A percentile compares a stretch with the other conserved stretches of the same genome.
phyloP scores from a whole-genome alignment of 2,113 vertebrate species.

The Eretmochelys imbricata region DNA sequence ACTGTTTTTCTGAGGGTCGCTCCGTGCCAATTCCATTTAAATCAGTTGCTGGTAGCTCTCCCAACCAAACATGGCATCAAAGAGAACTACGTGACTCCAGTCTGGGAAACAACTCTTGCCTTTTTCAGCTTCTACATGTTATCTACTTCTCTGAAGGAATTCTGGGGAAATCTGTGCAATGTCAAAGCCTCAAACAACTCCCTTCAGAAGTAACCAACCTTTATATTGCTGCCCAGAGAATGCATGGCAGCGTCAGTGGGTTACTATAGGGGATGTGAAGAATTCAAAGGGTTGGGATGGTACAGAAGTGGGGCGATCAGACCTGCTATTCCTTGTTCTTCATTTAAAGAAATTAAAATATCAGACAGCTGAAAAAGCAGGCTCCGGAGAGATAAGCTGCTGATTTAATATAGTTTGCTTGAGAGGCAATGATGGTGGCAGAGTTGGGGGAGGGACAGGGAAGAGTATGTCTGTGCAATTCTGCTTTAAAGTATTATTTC shows the following conservation, averaged over 20 bases:
- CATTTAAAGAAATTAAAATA: not conserved
- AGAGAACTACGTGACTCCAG: not conserved
- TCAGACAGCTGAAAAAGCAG: not conserved
- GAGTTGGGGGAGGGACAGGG: not conserved
- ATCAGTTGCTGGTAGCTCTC: not conserved
- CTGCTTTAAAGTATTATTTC: not conserved
- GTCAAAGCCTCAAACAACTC: not conserved
- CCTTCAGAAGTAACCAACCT: not conserved
- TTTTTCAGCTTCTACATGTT: not conserved
- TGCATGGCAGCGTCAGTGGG: not conserved
- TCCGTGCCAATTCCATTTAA: not conserved
- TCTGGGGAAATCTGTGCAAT: not conserved
- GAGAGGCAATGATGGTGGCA: rapidly evolving
- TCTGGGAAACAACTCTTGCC: not conserved
- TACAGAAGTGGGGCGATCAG: not conserved
- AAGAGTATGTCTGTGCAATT: not conserved
- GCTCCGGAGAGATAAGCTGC: not conserved
- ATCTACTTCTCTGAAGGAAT: not conserved
- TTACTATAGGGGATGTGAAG: not conserved
- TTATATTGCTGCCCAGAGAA: not conserved
- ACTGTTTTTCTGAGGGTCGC: not conserved
- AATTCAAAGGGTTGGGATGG: rapidly evolving
- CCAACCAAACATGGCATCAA: not conserved
- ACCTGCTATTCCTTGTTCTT: not conserved
- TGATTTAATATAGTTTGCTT: not conserved